A percentile compares a stretch with the other conserved stretches of the same genome.
Conservation (phyloP, 2,888 invertebrate species). For the Melikaiella ostensackeni region DNA sequence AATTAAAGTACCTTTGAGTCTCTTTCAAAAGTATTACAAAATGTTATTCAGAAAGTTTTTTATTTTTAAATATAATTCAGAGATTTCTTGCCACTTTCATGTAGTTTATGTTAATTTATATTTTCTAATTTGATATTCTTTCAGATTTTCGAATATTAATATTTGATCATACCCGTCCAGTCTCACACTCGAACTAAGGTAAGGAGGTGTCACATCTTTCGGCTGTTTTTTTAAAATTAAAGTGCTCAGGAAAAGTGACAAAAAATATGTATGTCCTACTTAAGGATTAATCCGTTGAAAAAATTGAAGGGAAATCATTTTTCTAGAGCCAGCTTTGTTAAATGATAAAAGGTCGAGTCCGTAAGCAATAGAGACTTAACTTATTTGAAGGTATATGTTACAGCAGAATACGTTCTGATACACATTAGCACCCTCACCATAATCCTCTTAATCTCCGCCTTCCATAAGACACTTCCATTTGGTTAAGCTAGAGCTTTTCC, state of each 20-base stretch:
- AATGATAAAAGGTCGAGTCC: neutral
- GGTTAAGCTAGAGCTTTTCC: neutral
- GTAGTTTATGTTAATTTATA: too few relatives aligned
- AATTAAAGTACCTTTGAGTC: neutral
- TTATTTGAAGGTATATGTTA: neutral
- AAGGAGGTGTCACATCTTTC: too few relatives aligned
- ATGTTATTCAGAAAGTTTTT: neutral
- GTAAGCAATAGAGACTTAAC: neutral
- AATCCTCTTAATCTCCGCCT: neutral
- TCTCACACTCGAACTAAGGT: too few relatives aligned
- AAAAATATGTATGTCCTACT: too few relatives aligned
- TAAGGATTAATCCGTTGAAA: too few relatives aligned
- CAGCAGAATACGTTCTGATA: neutral
- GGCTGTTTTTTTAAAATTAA: too few relatives aligned
- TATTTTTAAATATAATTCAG: too few relatives aligned
- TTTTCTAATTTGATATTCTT: too few relatives aligned
- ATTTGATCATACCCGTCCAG: too few relatives aligned
- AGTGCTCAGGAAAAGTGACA: too few relatives aligned
- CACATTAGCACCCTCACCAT: neutral
- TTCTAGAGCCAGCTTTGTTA: neutral
- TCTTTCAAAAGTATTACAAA: neutral
- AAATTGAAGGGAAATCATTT: neutral
- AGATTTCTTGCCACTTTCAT: too few relatives aligned
- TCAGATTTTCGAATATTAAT: too few relatives aligned
- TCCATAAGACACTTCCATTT: neutral